Evolutionary conservation across 1,140 invertebrate species (phyloP), one percentile per base, ranked within the genome.

Genomic region (Antheraea pernyi): DNA sequence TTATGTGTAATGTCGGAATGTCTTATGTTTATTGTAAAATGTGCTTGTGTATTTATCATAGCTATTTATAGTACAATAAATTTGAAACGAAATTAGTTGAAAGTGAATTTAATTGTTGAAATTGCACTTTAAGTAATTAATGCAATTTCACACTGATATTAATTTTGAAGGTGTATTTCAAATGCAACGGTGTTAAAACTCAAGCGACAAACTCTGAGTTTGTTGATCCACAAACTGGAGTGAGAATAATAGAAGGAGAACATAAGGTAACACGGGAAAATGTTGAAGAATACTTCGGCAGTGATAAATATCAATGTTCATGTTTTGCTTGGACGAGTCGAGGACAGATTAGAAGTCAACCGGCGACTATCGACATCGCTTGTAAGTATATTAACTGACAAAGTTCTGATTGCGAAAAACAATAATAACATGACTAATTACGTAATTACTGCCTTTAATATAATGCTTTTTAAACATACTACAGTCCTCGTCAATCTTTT

Each of bases 211-310:
- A 89, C 66, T 88, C 89, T 70, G 91, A 92, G 68, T 92, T 92
- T 59, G 96, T 97, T 37, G 97, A 98, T 85, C 97, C 97, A 3
- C 96, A 97, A 82, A 97, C 96, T 0, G 97, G 97, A 0, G 95
- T 97, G 2, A 93, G 97, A 73, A 96, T 97, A 71, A 94, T 98
- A 74, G 97, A 98, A 82, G 96, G 95, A 8, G 96, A 97, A 68
- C 94, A 97, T 64, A 97, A 97, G 86, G 95, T 98, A 58, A 97
- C 96, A 11, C 94, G 96, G 61, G 96, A 97, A 79, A 95, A 97
- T 71, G 97, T 98, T 42, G 97, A 98, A 74, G 97, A 98, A 83
- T 98, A 96, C 86, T 98, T 97, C 81, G 96, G 96, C 10, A 95
- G 95, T 70, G 96, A 97, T 53, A 97, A 97, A 80, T 97, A 96